These are phyloP conservation scores for Okapia johnstoni DNA, from an alignment of 2,113 vertebrate species.

Conservation along the genomic window DNA sequence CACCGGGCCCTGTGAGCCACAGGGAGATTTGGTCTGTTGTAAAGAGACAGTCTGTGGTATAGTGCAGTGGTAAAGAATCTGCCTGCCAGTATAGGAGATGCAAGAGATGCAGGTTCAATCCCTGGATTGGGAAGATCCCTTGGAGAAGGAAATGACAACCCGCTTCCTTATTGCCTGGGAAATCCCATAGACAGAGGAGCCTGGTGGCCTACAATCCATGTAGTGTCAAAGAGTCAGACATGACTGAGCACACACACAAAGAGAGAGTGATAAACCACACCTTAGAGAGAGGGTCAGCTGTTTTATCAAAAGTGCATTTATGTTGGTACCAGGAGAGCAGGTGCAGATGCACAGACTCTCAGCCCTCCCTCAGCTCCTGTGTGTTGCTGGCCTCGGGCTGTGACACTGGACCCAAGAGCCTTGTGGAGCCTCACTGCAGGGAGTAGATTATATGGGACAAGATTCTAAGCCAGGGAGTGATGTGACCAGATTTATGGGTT, in stretches of 20 bases:
- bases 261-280: not conserved
- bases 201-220: not conserved
- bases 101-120: not conserved
- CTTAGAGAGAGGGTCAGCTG: not conserved
- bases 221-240: not conserved
- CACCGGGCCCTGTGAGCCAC: not conserved
- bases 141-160: not conserved
- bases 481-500: not conserved
- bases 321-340: not conserved
- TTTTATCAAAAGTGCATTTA: not conserved
- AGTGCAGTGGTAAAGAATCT: not conserved
- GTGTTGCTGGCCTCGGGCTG: not conserved
- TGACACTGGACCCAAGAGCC: not conserved
- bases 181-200: not conserved
- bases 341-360: not conserved
- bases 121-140: not conserved
- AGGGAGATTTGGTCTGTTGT: not conserved
- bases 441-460: not conserved
- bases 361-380: not conserved
- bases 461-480: not conserved
- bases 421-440: not conserved
- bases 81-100: not conserved
- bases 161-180: not conserved
- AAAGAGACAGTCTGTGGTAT: not conserved
- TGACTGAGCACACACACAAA: not conserved